A percentile compares a stretch with the other conserved stretches of the same genome.
These are phyloP conservation scores for Melanotaenia boesemani DNA, from an alignment of 2,797 vertebrate genomes.

Conservation along the genomic window DNA sequence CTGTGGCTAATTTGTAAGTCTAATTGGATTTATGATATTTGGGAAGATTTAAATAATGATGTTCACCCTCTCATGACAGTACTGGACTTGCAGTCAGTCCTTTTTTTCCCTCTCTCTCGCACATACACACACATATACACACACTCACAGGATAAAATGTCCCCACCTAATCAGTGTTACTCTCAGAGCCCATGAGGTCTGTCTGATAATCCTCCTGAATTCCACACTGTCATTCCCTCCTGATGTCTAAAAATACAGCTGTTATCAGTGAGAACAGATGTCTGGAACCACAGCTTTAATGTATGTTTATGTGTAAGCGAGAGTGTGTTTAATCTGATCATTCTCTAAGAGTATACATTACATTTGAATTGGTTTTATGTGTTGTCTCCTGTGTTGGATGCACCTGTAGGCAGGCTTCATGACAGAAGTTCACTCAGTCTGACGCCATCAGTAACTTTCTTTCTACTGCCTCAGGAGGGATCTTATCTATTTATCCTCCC, in stretches of 20 bases:
- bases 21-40: constrained; percentile 51
- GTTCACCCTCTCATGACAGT: constrained; percentile 55
- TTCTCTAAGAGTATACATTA: constrained; percentile 20
- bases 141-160: constrained; percentile 50
- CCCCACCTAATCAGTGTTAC: constrained; percentile 65
- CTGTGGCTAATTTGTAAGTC: constrained; percentile 30
- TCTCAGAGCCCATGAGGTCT: constrained; percentile 51
- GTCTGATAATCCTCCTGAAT: constrained; percentile 69
- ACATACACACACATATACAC: constrained; percentile 14
- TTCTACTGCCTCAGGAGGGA: not conserved
- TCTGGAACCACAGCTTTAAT: constrained; percentile 11
- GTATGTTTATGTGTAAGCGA: constrained; percentile 21
- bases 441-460: constrained; percentile 8
- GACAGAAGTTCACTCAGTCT: constrained; percentile 5
- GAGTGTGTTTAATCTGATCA: constrained; percentile 8
- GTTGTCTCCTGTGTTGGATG: constrained; percentile 13
- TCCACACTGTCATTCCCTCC: constrained; percentile 60
- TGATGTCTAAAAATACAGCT: constrained; percentile 72
- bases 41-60: constrained; percentile 43
- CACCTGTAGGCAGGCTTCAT: constrained; percentile 26
- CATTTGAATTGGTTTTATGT: constrained; percentile 17
- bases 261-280: constrained; percentile 59
- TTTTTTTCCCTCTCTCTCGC: constrained; percentile 20
- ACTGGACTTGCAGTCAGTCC: constrained; percentile 48
- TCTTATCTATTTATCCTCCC: not conserved